Conservation (phyloP, 2,797 vertebrate species). For the Molossus alvarezi region DNA sequence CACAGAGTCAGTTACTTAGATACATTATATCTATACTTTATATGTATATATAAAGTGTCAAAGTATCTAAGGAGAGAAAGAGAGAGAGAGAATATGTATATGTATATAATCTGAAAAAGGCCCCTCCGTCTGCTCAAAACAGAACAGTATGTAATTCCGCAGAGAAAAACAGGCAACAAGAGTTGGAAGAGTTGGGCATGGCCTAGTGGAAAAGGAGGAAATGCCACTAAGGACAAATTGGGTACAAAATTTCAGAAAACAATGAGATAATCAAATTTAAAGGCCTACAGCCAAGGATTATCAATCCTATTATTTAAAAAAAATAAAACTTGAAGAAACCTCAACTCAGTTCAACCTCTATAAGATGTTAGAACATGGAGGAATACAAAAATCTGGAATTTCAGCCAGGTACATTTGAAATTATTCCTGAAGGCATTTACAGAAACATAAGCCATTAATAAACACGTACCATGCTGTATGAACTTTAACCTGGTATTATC, state of each 20-base stretch:
- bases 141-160: not conserved
- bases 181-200: not conserved
- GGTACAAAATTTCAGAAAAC: not conserved
- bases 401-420: conserved; percentile 6
- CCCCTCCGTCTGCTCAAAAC: not conserved
- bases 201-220: not conserved
- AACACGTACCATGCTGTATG: not conserved
- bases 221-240: not conserved
- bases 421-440: not conserved
- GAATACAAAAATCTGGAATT: conserved; percentile 10
- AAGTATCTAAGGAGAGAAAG: not conserved
- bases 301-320: not conserved
- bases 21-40: no score
- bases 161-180: not conserved
- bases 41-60: not conserved
- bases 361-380: not conserved
- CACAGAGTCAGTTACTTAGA: not conserved
- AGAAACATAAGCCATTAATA: not conserved
- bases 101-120: not conserved
- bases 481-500: not conserved
- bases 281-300: not conserved
- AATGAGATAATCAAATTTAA: conserved; percentile 13
- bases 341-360: conserved; percentile 4
- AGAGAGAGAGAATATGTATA: not conserved
- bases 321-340: not conserved